These are phyloP conservation scores for Thecocarcelia acutangulata DNA, from an alignment of 2,888 invertebrate species.

Conservation along the genomic window DNA sequence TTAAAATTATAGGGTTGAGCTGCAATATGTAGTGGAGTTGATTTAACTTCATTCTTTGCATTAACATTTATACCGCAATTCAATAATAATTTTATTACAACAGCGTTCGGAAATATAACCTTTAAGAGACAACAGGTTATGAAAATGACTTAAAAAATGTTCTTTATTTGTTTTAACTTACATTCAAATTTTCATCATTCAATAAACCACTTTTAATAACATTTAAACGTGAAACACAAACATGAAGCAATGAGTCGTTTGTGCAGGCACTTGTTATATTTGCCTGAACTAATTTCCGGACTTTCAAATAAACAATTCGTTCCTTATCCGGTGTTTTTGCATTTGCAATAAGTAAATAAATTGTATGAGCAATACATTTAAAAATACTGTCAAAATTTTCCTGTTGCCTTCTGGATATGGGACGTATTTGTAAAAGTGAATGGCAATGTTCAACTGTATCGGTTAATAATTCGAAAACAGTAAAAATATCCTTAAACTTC, in stretches of 20 bases:
- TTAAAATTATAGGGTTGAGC: constrained; percentile 89
- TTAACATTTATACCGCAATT: constrained; percentile 90
- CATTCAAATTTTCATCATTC: constrained; percentile 85
- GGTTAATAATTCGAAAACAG: constrained; percentile 86
- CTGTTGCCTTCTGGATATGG: constrained; percentile 89
- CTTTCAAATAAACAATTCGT: constrained; percentile 81
- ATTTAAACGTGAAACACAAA: constrained; percentile 90
- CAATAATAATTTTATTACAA: constrained; percentile 87
- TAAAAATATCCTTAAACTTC: constrained; percentile 86
- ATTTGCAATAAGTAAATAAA: constrained; percentile 86
- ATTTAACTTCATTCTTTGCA: constrained; percentile 88
- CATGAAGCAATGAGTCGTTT: constrained; percentile 92
- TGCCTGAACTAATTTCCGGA: constrained; percentile 82
- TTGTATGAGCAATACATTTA: constrained; percentile 90
- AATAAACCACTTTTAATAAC: constrained; percentile 90
- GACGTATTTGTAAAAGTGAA: constrained; percentile 83
- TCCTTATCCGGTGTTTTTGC: constrained; percentile 83
- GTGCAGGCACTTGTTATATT: constrained; percentile 87
- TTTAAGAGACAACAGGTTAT: constrained; percentile 74
- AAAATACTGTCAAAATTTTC: constrained; percentile 91
- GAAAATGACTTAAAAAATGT: background rate
- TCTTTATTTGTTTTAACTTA: constrained; percentile 66
- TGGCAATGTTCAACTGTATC: constrained; percentile 84
- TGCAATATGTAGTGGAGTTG: constrained; percentile 91
- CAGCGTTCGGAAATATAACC: constrained; percentile 88